Conservation (phyloP, 2,797 vertebrate species). For the Lutjanus campechanus region DNA sequence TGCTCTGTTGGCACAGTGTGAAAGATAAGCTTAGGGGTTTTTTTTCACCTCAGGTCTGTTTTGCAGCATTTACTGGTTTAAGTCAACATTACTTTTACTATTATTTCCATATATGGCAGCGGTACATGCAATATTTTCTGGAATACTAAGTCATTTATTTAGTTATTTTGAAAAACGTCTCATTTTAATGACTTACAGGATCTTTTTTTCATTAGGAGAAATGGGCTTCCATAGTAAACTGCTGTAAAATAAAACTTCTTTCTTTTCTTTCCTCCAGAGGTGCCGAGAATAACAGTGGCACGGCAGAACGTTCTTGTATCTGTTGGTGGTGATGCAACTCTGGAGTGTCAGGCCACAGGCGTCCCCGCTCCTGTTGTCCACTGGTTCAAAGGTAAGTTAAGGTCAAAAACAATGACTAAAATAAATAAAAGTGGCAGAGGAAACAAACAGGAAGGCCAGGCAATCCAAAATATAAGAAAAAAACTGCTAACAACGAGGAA, state of each 20-base stretch:
- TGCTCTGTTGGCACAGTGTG: slow-evolving; percentile 29
- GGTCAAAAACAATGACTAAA: slow-evolving; percentile 21
- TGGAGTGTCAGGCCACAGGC: slow-evolving; percentile 87
- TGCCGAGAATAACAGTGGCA: slow-evolving; percentile 80
- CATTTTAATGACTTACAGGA: too few species aligned
- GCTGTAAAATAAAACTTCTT: neutral
- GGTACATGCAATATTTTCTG: too few species aligned
- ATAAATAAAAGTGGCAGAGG: neutral
- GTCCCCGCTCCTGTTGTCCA: slow-evolving; percentile 85
- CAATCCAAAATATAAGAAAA: too few species aligned
- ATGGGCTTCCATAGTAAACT: neutral
- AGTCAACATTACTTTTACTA: slow-evolving; percentile 8
- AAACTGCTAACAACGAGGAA: too few species aligned
- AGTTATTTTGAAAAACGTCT: too few species aligned
- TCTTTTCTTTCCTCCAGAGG: slow-evolving; percentile 71
- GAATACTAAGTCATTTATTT: too few species aligned
- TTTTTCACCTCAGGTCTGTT: slow-evolving; percentile 22
- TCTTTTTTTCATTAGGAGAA: too few species aligned
- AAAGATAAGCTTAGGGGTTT: slow-evolving; percentile 31
- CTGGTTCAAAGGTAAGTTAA: slow-evolving; percentile 92
- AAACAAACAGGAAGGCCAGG: neutral
- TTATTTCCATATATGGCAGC: slow-evolving; percentile 1
- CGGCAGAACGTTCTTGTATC: slow-evolving; percentile 81
- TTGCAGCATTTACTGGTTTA: slow-evolving; percentile 6
- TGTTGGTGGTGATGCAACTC: slow-evolving; percentile 86